Base-by-base conservation (phyloP, 2,797 vertebrate genomes). In the Galagoides demidoff region DNA sequence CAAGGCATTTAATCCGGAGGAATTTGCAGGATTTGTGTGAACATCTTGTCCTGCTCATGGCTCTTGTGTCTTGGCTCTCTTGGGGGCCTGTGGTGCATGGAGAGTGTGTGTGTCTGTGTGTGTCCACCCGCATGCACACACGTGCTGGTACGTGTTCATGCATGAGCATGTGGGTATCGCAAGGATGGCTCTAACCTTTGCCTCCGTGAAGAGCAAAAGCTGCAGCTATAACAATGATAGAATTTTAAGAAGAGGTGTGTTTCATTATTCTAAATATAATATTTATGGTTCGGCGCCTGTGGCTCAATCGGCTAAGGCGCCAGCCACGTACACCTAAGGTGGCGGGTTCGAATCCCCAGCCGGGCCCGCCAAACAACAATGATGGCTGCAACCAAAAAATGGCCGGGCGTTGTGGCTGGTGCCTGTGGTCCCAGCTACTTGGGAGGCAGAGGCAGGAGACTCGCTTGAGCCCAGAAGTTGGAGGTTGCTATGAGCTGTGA, bases 191-290 rank as follows among this genome's bases (percentile, higher is more conserved):
- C 1, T 64, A 82, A 43, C 29, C 52, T 85, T 9, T 83, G 55
- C 55, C 31, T 88, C 45, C n/a, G 37, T 34, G 31, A 81, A 92
- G 6, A 73, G 90, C 29, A 68, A 87, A 59, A 85, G 2, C 70
- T 34, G 23, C 19, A 81, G 7, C 25, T 89, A n/a, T n/a, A 55
- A 66, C 29, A 43, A 74, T 52, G 63, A 57, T n/a, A 55, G 11
- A 39, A 6, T 63, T 89, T 89, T 61, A 45, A 85, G 70, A 79
- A 71, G 79, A 49, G 87, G 34, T 31, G 66, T 87, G n/a, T 49
- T 84, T 93, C 20, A 39, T 77, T 87, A 93, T 77, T 85, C 22
- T 70, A 82, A 92, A 92, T 49, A 37, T 19, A 78, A 87, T 66
- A 57, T 13, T n/a, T 29, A 64, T 0, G 1, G 16, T 27, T n/a